A percentile compares a stretch with the other conserved stretches of the same genome.
These are phyloP conservation scores for Engystomops pustulosus DNA, from an alignment of 2,113 vertebrate genomes.

Conservation along the genomic window DNA sequence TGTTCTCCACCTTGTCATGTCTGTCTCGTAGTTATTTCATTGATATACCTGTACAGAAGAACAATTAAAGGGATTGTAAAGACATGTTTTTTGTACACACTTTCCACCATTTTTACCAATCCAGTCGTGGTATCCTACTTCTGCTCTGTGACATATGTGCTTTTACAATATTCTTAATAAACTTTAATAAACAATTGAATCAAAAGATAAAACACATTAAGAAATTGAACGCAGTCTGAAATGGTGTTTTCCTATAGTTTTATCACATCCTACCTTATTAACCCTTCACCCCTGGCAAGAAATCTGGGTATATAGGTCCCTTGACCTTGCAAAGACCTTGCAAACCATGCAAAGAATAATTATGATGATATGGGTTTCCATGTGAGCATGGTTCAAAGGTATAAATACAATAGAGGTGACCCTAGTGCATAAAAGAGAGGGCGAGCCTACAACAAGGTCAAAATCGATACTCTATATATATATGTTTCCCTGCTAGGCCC, in stretches of 20 bases:
- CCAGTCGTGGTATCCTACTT: not conserved
- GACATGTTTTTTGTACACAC: too few species aligned
- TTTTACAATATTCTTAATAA: not conserved
- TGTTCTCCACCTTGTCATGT: conserved; percentile 20
- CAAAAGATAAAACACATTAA: too few species aligned
- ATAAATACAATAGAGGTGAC: too few species aligned
- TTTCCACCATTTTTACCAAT: not conserved
- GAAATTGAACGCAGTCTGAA: not conserved
- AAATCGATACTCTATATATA: too few species aligned
- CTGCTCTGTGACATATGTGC: not conserved
- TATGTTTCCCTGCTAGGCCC: too few species aligned
- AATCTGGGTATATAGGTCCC: not conserved
- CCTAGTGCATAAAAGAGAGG: not conserved
- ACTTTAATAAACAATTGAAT: too few species aligned
- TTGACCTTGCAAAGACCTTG: too few species aligned
- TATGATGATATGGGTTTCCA: not conserved
- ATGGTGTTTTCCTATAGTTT: not conserved
- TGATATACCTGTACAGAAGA: not conserved
- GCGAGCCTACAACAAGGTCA: too few species aligned
- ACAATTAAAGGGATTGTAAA: not conserved
- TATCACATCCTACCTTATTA: not conserved
- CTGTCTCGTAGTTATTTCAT: not conserved
- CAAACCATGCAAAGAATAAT: not conserved
- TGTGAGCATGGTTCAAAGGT: not conserved
- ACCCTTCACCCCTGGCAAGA: not conserved